Evolutionary conservation across 2,888 invertebrate species (phyloP).

Genomic region (Dicyrtomina minuta): DNA sequence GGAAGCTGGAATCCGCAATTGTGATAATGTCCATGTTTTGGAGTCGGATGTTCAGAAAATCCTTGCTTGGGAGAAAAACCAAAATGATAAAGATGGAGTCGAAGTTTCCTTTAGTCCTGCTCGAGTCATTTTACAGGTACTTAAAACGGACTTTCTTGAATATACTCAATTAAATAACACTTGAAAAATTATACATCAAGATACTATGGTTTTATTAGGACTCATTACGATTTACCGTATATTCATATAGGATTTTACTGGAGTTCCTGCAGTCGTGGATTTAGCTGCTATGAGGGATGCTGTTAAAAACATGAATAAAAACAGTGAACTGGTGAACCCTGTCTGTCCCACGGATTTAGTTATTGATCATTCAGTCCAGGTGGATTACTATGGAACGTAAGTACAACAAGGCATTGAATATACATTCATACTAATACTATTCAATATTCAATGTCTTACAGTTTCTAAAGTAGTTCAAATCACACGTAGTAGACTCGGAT

Average conservation of each 20-base stretch:
- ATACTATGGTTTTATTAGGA: no score
- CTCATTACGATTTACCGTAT: no score
- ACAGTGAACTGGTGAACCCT: constrained; percentile 93
- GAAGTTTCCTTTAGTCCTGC: constrained; percentile 97
- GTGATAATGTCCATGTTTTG: constrained; percentile 89
- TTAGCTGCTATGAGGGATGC: constrained; percentile 99
- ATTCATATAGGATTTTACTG: constrained; percentile 87
- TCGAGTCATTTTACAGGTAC: constrained; percentile 89
- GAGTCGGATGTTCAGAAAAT: constrained; percentile 84
- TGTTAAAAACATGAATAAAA: constrained; percentile 78
- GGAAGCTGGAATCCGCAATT: constrained; percentile 94
- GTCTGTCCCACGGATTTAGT: constrained; percentile 96
- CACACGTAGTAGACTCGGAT: no score
- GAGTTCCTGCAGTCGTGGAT: constrained; percentile 97
- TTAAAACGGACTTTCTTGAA: neutral
- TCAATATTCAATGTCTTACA: neutral
- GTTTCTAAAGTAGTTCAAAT: no score
- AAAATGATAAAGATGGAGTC: constrained; percentile 67
- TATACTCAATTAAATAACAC: neutral
- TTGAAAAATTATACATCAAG: no score
- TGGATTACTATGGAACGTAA: constrained; percentile 81
- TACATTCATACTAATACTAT: constrained; percentile 4
- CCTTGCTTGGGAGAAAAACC: constrained; percentile 81
- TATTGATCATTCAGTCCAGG: constrained; percentile 97
- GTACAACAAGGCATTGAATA: constrained; percentile 38